phyloP scores from a whole-genome alignment of 2,113 vertebrate genomes.

The Cavia porcellus region DNA sequence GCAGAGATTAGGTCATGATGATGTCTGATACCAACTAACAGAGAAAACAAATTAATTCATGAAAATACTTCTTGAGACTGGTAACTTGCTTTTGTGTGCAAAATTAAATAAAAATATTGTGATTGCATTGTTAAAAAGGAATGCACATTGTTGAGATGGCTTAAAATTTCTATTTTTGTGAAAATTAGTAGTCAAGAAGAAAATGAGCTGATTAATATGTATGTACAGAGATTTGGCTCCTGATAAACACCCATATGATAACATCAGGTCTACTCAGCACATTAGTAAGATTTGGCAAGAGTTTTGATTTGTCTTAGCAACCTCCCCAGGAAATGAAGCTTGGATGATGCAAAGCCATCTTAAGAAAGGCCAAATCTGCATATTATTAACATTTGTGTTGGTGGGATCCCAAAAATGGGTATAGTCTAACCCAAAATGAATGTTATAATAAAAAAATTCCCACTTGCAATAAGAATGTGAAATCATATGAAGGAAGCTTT shows the following conservation, averaged over 20 bases:
- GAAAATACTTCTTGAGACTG: background rate
- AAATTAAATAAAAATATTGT: conserved; percentile 53
- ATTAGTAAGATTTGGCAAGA: conserved; percentile 81
- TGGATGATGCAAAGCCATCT: conserved; percentile 76
- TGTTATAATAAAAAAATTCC: conserved; percentile 68
- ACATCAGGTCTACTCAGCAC: conserved; percentile 77
- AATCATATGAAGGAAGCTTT: conserved; percentile 71
- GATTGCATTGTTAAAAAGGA: conserved; percentile 46
- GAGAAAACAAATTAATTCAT: background rate
- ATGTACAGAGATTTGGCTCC: conserved; percentile 75
- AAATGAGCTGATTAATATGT: conserved; percentile 77
- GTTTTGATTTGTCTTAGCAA: conserved; percentile 80
- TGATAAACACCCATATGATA: conserved; percentile 79
- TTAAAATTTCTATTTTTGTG: conserved; percentile 68
- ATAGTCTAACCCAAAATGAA: conserved; percentile 68
- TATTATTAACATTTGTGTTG: conserved; percentile 85
- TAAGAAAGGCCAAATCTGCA: conserved; percentile 83
- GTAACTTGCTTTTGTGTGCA: conserved; percentile 24
- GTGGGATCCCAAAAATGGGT: conserved; percentile 77
- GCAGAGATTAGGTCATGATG: background rate
- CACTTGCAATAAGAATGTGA: conserved; percentile 57
- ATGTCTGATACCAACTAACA: background rate
- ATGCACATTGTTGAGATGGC: background rate
- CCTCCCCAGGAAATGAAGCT: conserved; percentile 80
- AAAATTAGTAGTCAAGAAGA: conserved; percentile 66